Evolutionary conservation across 2,888 invertebrate species (phyloP).

Genomic region (Neoascia interrupta): DNA sequence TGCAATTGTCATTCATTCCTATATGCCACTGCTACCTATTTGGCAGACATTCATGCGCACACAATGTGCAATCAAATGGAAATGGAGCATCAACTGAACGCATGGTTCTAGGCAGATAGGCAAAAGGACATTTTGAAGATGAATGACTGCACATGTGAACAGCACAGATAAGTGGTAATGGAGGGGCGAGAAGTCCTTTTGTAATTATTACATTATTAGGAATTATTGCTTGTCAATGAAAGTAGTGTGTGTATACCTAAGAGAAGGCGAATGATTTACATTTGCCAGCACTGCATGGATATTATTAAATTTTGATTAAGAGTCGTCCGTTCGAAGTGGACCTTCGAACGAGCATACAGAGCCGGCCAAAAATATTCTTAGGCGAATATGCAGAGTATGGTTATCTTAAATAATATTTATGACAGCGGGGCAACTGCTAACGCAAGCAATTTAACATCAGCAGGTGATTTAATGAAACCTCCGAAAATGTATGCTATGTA

Average conservation of each 20-base stretch:
- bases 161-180: slow-evolving; percentile 33
- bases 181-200: slow-evolving; percentile 42
- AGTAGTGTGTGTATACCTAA: slow-evolving; percentile 12
- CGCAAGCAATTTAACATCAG: slow-evolving; percentile 55
- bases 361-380: slow-evolving; percentile 23
- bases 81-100: slow-evolving; percentile 38
- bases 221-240: slow-evolving; percentile 68
- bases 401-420: slow-evolving; percentile 69
- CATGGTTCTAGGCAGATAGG: slow-evolving; percentile 46
- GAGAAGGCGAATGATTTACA: slow-evolving; percentile 54
- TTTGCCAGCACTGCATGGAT: slow-evolving; percentile 21
- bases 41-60: slow-evolving; percentile 23
- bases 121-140: slow-evolving; percentile 61
- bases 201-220: slow-evolving; percentile 67
- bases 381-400: slow-evolving; percentile 28
- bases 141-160: slow-evolving; percentile 49
- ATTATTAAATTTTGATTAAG: slow-evolving; percentile 69
- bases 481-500: slow-evolving; percentile 57
- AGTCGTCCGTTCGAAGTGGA: slow-evolving; percentile 9
- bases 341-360: slow-evolving; percentile 4
- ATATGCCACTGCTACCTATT: background rate
- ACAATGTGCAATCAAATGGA: slow-evolving; percentile 62
- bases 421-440: slow-evolving; percentile 62
- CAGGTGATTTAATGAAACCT: slow-evolving; percentile 67
- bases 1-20: slow-evolving; percentile 40